Evolutionary conservation across 2,113 vertebrate genomes (phyloP), one percentile per base, ranked within the genome.

Genomic region (Motacilla alba): DNA sequence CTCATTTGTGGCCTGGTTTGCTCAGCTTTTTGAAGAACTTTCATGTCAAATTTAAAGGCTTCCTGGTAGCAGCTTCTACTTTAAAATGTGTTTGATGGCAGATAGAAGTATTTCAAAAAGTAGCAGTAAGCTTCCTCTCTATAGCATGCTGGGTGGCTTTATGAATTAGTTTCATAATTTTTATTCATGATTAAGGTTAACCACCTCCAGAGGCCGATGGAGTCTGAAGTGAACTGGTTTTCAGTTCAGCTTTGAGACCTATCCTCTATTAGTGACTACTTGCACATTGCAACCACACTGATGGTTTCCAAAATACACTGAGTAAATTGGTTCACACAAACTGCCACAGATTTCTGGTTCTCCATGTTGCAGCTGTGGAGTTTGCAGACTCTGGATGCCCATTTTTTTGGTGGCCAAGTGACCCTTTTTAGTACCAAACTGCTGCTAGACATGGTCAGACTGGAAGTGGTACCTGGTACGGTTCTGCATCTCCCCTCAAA

Each of bases 11-110:
- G 68, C 91, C 56, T 63, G 4, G 16, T 94, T 96, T 47, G 56
- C 35, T 86, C 76, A 68, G 49, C 46, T 73, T 93, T 90, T 26
- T 85, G 63, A 88, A 88, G 79, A 88, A 79, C 86, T 92, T 92
- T 70, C 26, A 70, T 67, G 73, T 83, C 60, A 70, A 86, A 88
- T 53, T 85, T 68, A 68, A 92, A 89, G 64, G 64, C 68, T 92
- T 92, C 68, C 72, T 83, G 33, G 43, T 56, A 73, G 72, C 86
- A 94, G 44, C 23, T 88, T 85, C 70, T 90, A 8, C 77, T 88
- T 90, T 24, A 69, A 69, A 28, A 67, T 14, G 50, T 20, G n/a
- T 80, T 90, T 80, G 64, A 78, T 91, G 87, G 41, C 80, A 94
- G 44, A 91, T 89, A 8, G 1, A 72, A 84, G 63, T 70, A 64